Conservation (phyloP, 2,888 invertebrate species). For the Troides aeacus region DNA sequence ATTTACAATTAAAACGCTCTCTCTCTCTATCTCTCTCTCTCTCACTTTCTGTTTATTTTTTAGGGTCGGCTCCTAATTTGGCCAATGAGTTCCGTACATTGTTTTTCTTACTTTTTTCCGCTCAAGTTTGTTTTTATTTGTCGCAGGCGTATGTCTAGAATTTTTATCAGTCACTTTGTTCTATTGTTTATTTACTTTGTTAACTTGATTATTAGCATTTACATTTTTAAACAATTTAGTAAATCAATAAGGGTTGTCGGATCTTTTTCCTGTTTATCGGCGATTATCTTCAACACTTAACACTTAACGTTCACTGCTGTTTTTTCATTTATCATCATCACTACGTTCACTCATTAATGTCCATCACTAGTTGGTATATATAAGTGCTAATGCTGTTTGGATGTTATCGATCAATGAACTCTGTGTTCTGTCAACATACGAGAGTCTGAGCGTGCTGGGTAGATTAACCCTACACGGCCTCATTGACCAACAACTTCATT, state of each 20-base stretch:
- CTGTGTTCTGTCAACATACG: too few relatives aligned
- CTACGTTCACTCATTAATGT: too few relatives aligned
- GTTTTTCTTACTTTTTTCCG: conserved; percentile 29
- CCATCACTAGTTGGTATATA: too few relatives aligned
- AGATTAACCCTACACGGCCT: too few relatives aligned
- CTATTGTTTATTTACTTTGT: conserved; percentile 24
- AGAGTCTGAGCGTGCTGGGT: too few relatives aligned
- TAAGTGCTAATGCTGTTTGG: too few relatives aligned
- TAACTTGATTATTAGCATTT: conserved; percentile 20
- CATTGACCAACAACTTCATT: too few relatives aligned
- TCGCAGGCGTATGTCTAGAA: conserved; percentile 28
- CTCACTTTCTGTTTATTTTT: conserved; percentile 58
- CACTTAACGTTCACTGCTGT: too few relatives aligned
- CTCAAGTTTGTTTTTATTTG: conserved; percentile 28
- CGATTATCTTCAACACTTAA: too few relatives aligned
- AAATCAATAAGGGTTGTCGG: conserved; percentile 2
- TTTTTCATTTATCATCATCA: too few relatives aligned
- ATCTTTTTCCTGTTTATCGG: not conserved
- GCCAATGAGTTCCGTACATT: conserved; percentile 40
- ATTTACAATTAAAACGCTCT: conserved; percentile 71
- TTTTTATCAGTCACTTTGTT: conserved; percentile 30
- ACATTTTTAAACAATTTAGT: conserved; percentile 5
- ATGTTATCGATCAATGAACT: too few relatives aligned
- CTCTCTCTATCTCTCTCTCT: conserved; percentile 4
- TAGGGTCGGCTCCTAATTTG: conserved; percentile 59